Evolutionary conservation across 2,888 invertebrate genomes (phyloP).

Genomic region (Dysmachus trigonus): DNA sequence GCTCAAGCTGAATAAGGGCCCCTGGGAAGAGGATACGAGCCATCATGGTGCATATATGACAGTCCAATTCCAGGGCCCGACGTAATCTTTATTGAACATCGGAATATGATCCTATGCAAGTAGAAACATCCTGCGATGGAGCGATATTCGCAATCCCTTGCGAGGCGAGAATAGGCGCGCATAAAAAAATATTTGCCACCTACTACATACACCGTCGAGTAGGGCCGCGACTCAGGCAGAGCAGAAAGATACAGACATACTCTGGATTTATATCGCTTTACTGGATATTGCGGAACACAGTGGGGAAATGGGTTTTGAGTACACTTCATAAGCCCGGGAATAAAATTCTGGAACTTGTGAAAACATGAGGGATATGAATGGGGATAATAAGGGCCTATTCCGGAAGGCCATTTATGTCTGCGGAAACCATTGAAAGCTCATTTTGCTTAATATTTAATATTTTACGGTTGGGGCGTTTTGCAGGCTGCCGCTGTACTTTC

Average conservation of each 20-base stretch:
- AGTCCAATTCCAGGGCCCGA: constrained; percentile 27
- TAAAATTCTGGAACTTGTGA: constrained; percentile 27
- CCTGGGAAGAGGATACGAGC: constrained; percentile 17
- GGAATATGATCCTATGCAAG: constrained; percentile 12
- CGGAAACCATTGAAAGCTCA: constrained; percentile 33
- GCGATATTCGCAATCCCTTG: constrained; percentile 17
- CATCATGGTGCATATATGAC: constrained; percentile 19
- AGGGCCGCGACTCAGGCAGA: background rate
- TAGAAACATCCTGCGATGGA: constrained; percentile 2
- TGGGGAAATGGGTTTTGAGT: constrained; percentile 29
- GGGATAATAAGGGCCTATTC: constrained; percentile 31
- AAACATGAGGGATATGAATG: constrained; percentile 33
- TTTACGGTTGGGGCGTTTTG: background rate
- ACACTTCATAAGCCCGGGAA: constrained; percentile 14
- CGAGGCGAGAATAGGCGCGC: background rate
- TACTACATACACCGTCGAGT: background rate
- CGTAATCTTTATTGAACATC: constrained; percentile 37
- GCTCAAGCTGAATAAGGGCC: background rate
- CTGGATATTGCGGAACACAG: constrained; percentile 14
- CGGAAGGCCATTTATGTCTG: constrained; percentile 26
- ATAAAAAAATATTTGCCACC: constrained; percentile 31
- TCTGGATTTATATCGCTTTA: background rate
- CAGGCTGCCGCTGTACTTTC: background rate
- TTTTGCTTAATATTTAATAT: constrained; percentile 30
- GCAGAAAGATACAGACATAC: background rate